A percentile compares a stretch with the other conserved stretches of the same genome.
These are phyloP conservation scores for Carabus problematicus DNA, from an alignment of 2,888 invertebrate species.

Conservation along the genomic window DNA sequence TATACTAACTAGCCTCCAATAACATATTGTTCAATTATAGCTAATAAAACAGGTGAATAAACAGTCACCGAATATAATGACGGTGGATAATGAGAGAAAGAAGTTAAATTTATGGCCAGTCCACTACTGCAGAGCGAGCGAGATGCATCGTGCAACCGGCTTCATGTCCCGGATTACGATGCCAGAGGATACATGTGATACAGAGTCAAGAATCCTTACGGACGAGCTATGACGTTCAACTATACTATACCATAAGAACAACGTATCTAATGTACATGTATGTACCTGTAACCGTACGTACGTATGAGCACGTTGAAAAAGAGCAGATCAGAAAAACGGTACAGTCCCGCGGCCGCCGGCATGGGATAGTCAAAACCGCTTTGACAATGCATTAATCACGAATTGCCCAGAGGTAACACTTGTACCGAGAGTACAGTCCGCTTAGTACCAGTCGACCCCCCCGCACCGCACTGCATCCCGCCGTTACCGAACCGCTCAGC, in stretches of 20 bases:
- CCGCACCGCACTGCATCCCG: neutral
- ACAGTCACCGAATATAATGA: no score
- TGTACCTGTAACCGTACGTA: neutral
- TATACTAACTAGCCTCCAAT: no score
- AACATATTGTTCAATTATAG: no score
- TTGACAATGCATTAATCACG: constrained; percentile 41
- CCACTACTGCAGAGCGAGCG: no score
- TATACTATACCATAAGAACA: neutral
- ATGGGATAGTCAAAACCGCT: constrained; percentile 33
- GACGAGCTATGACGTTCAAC: neutral
- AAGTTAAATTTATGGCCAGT: no score
- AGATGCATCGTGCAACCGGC: no score
- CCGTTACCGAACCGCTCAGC: neutral
- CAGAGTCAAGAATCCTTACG: neutral
- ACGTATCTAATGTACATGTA: no score
- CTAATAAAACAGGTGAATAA: no score
- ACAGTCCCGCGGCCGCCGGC: constrained; percentile 19
- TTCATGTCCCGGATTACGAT: no score
- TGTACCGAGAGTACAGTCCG: constrained; percentile 10
- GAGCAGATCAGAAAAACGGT: constrained; percentile 1
- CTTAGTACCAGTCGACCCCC: neutral
- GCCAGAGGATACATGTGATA: neutral
- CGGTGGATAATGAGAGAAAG: no score
- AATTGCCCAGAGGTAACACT: constrained; percentile 38
- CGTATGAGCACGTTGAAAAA: constrained; percentile 8